These are phyloP conservation scores for Actinopyga echinites DNA, from an alignment of 53 echinoderm and acorn worm species.

Conservation along the genomic window DNA sequence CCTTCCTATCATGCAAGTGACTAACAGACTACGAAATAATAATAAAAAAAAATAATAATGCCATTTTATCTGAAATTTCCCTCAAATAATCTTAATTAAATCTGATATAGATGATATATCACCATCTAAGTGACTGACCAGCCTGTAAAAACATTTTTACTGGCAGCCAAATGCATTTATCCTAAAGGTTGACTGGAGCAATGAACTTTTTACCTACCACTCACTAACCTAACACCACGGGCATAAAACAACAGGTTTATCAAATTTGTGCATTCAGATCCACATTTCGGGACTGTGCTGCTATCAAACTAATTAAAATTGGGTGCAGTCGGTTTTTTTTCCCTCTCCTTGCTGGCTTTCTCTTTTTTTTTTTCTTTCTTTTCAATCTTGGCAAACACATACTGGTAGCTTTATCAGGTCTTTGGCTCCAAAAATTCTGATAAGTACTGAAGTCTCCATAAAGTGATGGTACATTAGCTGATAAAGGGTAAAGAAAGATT, in stretches of 20 bases:
- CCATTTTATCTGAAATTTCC: not conserved
- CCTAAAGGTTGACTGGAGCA: not conserved
- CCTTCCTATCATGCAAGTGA: no score
- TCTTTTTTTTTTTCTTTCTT: not conserved
- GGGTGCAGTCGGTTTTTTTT: not conserved
- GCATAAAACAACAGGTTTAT: conserved; percentile 36
- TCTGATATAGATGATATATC: not conserved
- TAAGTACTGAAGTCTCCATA: not conserved
- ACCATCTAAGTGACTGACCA: conserved; percentile 8
- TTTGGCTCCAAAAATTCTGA: conserved; percentile 5
- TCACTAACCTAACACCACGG: conserved; percentile 15
- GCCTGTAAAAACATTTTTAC: conserved; percentile 10
- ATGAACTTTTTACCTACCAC: not conserved
- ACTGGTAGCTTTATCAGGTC: conserved; percentile 14
- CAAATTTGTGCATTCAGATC: conserved; percentile 14
- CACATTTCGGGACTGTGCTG: conserved; percentile 2
- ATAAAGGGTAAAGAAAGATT: no score
- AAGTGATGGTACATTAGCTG: no score
- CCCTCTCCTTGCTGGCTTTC: not conserved
- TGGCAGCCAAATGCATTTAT: not conserved
- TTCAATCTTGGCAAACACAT: not conserved
- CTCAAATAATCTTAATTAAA: conserved; percentile 8
- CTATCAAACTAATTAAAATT: conserved; percentile 21
- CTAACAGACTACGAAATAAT: no score
- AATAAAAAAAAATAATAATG: not conserved